phyloP scores from a whole-genome alignment of 2,113 vertebrate genomes.

The Oncorhynchus tshawytscha region DNA sequence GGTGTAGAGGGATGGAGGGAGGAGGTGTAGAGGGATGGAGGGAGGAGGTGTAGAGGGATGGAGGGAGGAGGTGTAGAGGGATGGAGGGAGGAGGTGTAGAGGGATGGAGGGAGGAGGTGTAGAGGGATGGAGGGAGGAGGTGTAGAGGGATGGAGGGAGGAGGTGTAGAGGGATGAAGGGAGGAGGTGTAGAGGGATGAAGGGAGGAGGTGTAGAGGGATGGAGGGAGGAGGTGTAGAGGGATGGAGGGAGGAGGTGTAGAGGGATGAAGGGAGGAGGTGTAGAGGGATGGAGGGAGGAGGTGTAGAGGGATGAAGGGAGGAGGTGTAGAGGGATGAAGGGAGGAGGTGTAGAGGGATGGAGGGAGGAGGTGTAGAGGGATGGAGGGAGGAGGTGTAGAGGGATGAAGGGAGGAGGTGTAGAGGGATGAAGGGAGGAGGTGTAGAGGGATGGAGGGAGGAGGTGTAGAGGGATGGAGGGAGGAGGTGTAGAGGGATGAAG shows the following conservation, averaged over 20 bases:
- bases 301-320: slow-evolving; percentile 3
- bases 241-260: background rate
- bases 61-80: background rate
- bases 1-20: slow-evolving; percentile 1
- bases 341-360: background rate
- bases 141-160: slow-evolving; percentile 1
- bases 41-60: background rate
- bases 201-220: background rate
- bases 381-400: too few relatives aligned
- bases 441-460: too few relatives aligned
- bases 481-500: background rate
- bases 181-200: slow-evolving; percentile 3
- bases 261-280: too few relatives aligned
- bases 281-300: background rate
- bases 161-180: background rate
- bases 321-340: background rate
- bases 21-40: background rate
- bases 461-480: slow-evolving; percentile 1
- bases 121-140: too few relatives aligned
- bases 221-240: background rate
- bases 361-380: background rate
- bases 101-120: slow-evolving; percentile 4
- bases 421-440: slow-evolving; percentile 9
- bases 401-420: background rate
- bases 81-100: background rate